Conservation (phyloP, 2,888 invertebrate genomes). For the Pocota personata region DNA sequence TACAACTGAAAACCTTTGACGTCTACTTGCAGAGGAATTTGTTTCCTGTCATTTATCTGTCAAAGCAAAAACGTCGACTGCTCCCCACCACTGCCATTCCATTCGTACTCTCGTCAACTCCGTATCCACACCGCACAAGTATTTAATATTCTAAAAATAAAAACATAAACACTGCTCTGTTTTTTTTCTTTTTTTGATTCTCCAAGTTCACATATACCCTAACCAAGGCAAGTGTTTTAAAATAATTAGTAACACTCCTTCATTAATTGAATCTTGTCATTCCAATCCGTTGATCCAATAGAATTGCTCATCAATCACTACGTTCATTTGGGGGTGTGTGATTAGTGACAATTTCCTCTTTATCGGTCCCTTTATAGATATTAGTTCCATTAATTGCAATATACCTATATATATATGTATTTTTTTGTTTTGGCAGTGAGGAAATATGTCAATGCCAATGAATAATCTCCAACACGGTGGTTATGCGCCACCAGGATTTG, state of each 20-base stretch:
- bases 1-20: not conserved
- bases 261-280: not conserved
- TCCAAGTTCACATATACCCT: not conserved
- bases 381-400: not conserved
- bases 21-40: not conserved
- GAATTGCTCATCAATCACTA: constrained; percentile 6
- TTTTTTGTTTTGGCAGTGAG: not conserved
- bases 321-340: constrained; percentile 8
- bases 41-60: not conserved
- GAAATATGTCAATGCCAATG: constrained; percentile 76
- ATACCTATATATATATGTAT: too few relatives aligned
- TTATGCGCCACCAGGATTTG: constrained; percentile 79
- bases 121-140: not conserved
- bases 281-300: not conserved
- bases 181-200: not conserved
- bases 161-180: constrained; percentile 6
- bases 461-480: constrained; percentile 80
- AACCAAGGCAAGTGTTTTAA: not conserved
- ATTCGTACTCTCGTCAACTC: not conserved
- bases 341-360: not conserved
- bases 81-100: not conserved
- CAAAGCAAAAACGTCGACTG: not conserved
- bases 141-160: constrained; percentile 20
- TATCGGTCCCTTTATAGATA: not conserved
- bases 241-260: not conserved